Percentiles rank a stretch among this genome's conserved stretches.
These are phyloP conservation scores for Papilio elwesi DNA, from an alignment of 2,888 invertebrate species.

Conservation along the genomic window DNA sequence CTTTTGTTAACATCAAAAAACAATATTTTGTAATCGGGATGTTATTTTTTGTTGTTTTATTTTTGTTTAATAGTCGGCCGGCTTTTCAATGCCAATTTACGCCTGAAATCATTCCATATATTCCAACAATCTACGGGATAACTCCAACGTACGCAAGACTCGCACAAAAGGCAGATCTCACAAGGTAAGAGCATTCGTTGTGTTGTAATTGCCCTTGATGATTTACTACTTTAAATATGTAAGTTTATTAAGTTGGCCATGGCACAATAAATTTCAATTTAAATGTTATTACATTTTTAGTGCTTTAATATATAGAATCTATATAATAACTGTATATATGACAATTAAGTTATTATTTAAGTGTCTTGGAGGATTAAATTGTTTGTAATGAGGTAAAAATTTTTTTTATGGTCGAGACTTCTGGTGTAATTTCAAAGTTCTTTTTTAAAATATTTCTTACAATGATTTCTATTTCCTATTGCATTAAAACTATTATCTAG, in stretches of 20 bases:
- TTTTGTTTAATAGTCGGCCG: constrained; percentile 75
- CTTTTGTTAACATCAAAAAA: constrained; percentile 78
- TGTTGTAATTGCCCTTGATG: constrained; percentile 72
- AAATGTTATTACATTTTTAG: background rate
- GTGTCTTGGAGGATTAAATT: too few species aligned
- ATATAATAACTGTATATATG: too few species aligned
- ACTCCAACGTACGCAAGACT: constrained; percentile 96
- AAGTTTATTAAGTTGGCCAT: constrained; percentile 49
- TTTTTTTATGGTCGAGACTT: background rate
- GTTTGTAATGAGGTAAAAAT: too few species aligned
- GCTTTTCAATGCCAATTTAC: constrained; percentile 76
- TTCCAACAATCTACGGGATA: constrained; percentile 93
- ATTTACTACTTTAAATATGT: constrained; percentile 42
- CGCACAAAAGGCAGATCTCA: constrained; percentile 97
- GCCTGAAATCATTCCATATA: constrained; percentile 64
- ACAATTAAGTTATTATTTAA: too few species aligned
- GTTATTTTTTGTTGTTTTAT: constrained; percentile 75
- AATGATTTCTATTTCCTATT: background rate
- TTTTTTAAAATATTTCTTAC: background rate
- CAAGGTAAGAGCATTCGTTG: constrained; percentile 84
- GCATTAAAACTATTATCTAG: too few species aligned
- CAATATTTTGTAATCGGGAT: constrained; percentile 78
- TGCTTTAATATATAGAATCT: background rate
- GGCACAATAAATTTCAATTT: constrained; percentile 35
- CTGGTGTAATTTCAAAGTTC: background rate